phyloP scores from a whole-genome alignment of 2,113 vertebrate genomes.

The Dromaius novaehollandiae region DNA sequence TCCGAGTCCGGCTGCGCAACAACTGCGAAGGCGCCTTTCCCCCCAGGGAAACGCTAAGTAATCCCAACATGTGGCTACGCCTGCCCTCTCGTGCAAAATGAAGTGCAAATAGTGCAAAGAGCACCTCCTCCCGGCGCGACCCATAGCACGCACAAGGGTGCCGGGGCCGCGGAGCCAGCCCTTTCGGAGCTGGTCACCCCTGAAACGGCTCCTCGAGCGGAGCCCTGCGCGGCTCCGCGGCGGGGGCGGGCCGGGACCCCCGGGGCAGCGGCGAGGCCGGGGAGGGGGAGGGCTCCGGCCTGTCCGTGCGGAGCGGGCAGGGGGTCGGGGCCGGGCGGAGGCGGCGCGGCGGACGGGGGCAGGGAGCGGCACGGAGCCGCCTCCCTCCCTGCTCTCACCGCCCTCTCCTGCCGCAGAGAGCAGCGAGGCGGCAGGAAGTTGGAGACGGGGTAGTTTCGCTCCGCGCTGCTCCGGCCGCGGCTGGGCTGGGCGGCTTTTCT shows the following conservation, averaged over 20 bases:
- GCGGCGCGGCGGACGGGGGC: background rate
- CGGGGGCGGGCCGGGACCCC: no score
- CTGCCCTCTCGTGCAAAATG: no score
- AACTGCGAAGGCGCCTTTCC: background rate
- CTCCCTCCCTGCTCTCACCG: background rate
- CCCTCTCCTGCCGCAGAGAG: background rate
- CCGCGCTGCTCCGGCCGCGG: background rate
- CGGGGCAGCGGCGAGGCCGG: no score
- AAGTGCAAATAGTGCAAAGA: background rate
- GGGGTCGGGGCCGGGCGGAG: background rate
- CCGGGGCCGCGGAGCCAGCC: no score
- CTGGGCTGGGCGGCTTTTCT: background rate
- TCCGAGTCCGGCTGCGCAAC: background rate
- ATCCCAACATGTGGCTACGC: no score
- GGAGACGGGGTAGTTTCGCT: background rate
- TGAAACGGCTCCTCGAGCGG: no score
- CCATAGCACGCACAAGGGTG: no score
- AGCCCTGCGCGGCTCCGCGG: no score
- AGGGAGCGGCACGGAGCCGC: background rate
- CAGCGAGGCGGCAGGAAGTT: slow-evolving; percentile 12
- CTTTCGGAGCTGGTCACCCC: no score
- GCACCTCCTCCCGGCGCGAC: background rate
- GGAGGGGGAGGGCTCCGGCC: no score
- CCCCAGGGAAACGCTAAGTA: background rate
- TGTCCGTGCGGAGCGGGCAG: no score